Evolutionary conservation across 2,888 invertebrate genomes (phyloP).

Genomic region (Andrena hattorfiana): DNA sequence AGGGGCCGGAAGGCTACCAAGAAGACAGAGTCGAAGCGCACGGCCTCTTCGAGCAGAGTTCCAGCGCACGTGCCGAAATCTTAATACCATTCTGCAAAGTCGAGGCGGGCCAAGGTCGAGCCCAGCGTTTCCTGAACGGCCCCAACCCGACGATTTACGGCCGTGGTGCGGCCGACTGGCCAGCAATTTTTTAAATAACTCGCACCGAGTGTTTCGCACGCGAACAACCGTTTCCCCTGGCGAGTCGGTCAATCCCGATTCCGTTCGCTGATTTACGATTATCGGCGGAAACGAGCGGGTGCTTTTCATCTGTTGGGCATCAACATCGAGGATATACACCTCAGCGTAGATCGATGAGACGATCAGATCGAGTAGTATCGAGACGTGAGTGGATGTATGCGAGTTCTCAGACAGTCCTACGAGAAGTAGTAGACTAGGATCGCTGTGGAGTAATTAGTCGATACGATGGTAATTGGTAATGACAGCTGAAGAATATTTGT

Average conservation of each 20-base stretch:
- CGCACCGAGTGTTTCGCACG: constrained; percentile 1
- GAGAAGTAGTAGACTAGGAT: no score
- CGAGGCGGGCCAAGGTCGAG: constrained; percentile 78
- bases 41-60: constrained; percentile 73
- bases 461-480: no score
- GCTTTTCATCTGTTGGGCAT: neutral
- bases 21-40: constrained; percentile 17
- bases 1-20: constrained; percentile 8
- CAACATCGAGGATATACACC: no score
- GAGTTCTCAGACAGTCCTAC: no score
- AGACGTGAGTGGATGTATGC: no score
- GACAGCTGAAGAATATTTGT: no score
- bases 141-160: constrained; percentile 60
- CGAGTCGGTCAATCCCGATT: neutral
- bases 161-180: neutral
- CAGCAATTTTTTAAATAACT: constrained; percentile 37
- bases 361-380: no score
- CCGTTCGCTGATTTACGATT: neutral
- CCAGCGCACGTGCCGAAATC: constrained; percentile 81
- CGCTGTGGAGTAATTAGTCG: no score
- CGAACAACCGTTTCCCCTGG: neutral
- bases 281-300: neutral
- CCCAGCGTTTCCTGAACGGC: constrained; percentile 55
- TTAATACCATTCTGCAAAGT: constrained; percentile 76
- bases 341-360: no score